Evolutionary conservation across 2,113 vertebrate species (phyloP), one percentile per base, ranked within the genome.

Genomic region (Budorcas taxicolor): DNA sequence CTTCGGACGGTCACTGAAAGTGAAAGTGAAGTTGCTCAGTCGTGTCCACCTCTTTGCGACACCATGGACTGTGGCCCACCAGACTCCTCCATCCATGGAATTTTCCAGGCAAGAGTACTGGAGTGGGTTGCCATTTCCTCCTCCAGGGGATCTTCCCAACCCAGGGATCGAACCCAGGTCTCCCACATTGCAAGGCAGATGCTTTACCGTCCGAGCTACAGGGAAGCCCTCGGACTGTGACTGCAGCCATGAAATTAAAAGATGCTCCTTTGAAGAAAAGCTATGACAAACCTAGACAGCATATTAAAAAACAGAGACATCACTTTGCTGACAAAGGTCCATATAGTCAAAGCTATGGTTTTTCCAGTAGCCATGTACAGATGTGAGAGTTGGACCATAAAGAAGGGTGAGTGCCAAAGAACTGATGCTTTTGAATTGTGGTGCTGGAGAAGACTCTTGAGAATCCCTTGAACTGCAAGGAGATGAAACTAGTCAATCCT

Each of bases 31-130:
- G 60, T 62, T 62, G 29, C 60, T 31, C 29, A 31, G 60, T 62
- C 0, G 0, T 62, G 6, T 31, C 29, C 6, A 31, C 7, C 60
- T 62, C 13, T 60, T 60, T 62, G 60, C 1, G 1, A 31, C 60
- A 7, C 29, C 13, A 14, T 62, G 60, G 29, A 62, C 60, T 31
- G 60, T 31, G 3, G 58, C 29, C 13, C 29, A 62, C 60, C 29
- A 62, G 3, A 15, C 60, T 62, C 60, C 60, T 62, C 29, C 6
- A 0, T 62, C 29, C 60, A 62, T 62, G 29, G 60, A 31, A 62
- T 62, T 62, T 31, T 62, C 60, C 29, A 62, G 58, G 29, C 6
- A 31, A 62, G 29, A 62, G 29, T 31, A 31, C 29, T 31, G 13
- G 29, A 62, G 60, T 31, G 3, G 29, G 29, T 15, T 62, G 60